Evolutionary conservation across 2,797 vertebrate species (phyloP).

Genomic region (Falco rusticolus): DNA sequence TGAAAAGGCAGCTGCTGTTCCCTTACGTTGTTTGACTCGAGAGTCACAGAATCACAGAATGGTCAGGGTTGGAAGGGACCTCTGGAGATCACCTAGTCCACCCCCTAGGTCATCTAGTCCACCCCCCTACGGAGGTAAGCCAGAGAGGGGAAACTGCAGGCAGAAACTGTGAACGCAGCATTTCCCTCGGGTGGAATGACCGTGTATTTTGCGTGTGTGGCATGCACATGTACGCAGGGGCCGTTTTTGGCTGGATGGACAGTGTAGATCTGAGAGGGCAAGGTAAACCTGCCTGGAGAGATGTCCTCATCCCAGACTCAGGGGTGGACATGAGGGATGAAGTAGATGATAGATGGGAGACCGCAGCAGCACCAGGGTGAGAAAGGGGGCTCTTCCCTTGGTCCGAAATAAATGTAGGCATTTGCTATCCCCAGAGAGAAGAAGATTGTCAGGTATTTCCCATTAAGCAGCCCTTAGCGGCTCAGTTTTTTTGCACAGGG

Average conservation of each 20-base stretch:
- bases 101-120: too few relatives aligned
- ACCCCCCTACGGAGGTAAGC: neutral
- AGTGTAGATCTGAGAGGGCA: neutral
- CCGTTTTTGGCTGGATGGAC: neutral
- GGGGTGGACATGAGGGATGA: neutral
- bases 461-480: neutral
- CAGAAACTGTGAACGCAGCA: neutral
- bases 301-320: neutral
- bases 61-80: too few relatives aligned
- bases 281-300: neutral
- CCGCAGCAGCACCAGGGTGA: neutral
- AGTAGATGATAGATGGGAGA: neutral
- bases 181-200: neutral
- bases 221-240: accelerated
- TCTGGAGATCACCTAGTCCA: too few relatives aligned
- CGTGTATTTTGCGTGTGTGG: neutral
- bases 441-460: neutral
- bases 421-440: neutral
- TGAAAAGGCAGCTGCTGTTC: neutral
- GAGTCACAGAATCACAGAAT: neutral
- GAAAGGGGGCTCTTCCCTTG: neutral
- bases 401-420: neutral
- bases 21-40: neutral
- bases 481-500: neutral
- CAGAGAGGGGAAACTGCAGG: neutral